Conservation (phyloP, 2,113 vertebrate genomes). For the Microtus oregoni region DNA sequence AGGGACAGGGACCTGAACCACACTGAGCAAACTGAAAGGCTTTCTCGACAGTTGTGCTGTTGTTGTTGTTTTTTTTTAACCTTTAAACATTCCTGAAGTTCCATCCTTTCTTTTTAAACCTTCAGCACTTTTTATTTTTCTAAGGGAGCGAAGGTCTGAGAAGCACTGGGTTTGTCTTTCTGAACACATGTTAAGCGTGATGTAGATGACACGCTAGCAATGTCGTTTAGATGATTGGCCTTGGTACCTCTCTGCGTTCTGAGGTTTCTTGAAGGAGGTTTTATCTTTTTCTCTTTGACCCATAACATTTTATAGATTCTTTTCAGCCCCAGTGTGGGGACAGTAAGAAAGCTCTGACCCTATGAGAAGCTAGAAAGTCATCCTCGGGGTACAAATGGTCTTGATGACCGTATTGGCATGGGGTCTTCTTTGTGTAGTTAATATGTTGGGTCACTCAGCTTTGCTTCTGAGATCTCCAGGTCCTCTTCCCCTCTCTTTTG, state of each 20-base stretch:
- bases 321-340: neutral
- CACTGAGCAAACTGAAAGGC: neutral
- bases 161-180: neutral
- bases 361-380: neutral
- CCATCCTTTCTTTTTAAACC: neutral
- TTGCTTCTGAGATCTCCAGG: slow-evolving; percentile 81
- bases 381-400: neutral
- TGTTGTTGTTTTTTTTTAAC: neutral
- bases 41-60: neutral
- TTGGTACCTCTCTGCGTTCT: neutral
- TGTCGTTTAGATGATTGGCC: no score
- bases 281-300: neutral
- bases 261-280: neutral
- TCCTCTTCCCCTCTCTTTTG: slow-evolving; percentile 70
- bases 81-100: neutral
- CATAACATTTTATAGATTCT: no score
- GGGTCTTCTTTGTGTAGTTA: slow-evolving; percentile 59
- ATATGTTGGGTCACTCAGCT: slow-evolving; percentile 88
- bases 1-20: neutral
- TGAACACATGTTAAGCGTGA: neutral
- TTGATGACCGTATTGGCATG: neutral
- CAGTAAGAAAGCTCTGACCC: neutral
- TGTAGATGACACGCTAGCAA: neutral
- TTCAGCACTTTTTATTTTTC: neutral
- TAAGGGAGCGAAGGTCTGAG: neutral